Evolutionary conservation across 1,140 invertebrate species (phyloP), one percentile per base, ranked within the genome.

Genomic region (Amphibalanus amphitrite): DNA sequence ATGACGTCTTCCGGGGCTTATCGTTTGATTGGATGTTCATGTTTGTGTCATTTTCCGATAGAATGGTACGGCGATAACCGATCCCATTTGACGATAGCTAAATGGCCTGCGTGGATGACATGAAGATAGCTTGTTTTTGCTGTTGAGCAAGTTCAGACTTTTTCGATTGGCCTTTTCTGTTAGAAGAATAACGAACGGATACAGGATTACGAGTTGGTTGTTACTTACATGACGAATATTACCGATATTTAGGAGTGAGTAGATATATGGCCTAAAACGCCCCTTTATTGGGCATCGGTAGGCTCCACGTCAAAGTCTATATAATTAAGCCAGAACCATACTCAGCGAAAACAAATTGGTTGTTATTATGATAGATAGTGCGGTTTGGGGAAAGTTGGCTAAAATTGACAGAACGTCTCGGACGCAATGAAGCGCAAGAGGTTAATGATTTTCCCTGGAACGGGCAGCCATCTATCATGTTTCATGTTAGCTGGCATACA

Each of bases 1-100:
- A 20, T 71, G 29, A 40, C 26, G 26, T 30, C 68, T 74, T 30
- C 28, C 65, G 47, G 30, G 17, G 29, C 74, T 29, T 64, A 28
- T 67, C 71, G 20, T 40, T 4, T 71, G 30, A 20, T 71, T 65
- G 29, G n/a, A 29, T 3, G 29, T n/a, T 28, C 0, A 25, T 69
- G 20, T 69, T 25, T 69, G 8, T 64, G 23, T 8, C 69, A 0
- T 71, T 64, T 15, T 71, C 47, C 13, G 29, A 20, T 0, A 20
- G 47, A 20, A 8, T 17, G 47, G 17, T 59, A 20, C 20, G 10
- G 1, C 23, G 47, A 59, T 59, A 6, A 59, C n/a, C n/a, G n/a
- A n/a, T n/a, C n/a, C n/a, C n/a, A n/a, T n/a, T n/a, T n/a, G n/a
- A n/a, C n/a, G n/a, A n/a, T n/a, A n/a, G n/a, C 47, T 59, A 23